phyloP scores from a whole-genome alignment of 2,113 vertebrate genomes.

The Dipodomys spectabilis region DNA sequence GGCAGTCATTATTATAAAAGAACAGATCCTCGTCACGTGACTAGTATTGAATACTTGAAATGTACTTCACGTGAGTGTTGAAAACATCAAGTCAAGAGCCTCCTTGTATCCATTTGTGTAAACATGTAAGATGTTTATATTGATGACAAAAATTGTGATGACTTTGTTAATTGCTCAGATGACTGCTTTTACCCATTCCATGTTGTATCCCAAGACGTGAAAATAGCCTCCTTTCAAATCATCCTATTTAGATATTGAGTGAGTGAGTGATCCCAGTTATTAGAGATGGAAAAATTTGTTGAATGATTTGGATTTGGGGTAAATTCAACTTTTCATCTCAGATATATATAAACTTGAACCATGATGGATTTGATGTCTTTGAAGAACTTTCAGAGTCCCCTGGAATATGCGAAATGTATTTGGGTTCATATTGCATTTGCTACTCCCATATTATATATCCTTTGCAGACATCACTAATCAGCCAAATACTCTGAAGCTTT shows the following conservation, averaged over 20 bases:
- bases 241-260: not conserved
- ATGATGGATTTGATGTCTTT: not conserved
- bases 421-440: not conserved
- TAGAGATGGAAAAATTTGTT: not conserved
- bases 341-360: not conserved
- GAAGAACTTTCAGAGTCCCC: not conserved
- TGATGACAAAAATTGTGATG: not conserved
- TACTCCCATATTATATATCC: not conserved
- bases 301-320: not conserved
- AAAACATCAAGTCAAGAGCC: not conserved
- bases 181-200: not conserved
- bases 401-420: not conserved
- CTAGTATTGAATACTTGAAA: not conserved
- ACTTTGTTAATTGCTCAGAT: not conserved
- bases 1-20: not conserved
- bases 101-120: not conserved
- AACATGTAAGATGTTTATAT: not conserved
- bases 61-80: not conserved
- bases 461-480: not conserved
- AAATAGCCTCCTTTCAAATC: constrained; percentile 7
- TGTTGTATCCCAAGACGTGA: not conserved
- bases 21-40: not conserved
- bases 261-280: not conserved
- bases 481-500: not conserved
- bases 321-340: not conserved